Conservation (phyloP, 1,140 invertebrate species). For the Dendroctonus valens region DNA sequence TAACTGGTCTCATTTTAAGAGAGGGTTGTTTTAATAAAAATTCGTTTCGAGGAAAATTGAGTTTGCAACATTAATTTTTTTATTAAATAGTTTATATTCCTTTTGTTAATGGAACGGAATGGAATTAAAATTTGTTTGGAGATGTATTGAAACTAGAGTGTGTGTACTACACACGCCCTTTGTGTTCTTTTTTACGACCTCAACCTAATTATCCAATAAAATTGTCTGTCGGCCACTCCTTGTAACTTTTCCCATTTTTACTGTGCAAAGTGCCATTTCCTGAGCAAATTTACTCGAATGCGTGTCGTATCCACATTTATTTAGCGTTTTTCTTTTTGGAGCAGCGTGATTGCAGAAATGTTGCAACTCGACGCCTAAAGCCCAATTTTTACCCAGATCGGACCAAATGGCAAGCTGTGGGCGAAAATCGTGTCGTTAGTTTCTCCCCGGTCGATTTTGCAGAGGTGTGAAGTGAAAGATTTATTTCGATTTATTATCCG, state of each 20-base stretch:
- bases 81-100: no score
- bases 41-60: no score
- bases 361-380: constrained; percentile 25
- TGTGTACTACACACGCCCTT: no score
- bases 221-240: constrained; percentile 12
- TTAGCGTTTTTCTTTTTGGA: constrained; percentile 11
- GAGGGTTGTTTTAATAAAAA: no score
- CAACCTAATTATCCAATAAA: not conserved
- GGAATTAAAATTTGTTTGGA: no score
- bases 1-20: no score
- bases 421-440: constrained; percentile 23
- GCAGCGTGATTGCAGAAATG: constrained; percentile 22
- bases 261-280: constrained; percentile 10
- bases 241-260: not conserved
- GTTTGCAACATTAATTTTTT: no score
- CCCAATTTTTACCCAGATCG: constrained; percentile 11
- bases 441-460: constrained; percentile 22
- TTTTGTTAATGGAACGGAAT: no score
- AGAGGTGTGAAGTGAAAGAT: constrained; percentile 28
- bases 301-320: constrained; percentile 20
- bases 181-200: no score
- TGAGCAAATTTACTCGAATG: constrained; percentile 12
- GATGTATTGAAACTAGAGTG: no score
- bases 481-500: constrained; percentile 20
- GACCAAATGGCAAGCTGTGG: constrained; percentile 25